A percentile compares a stretch with the other conserved stretches of the same genome.
Evolutionary conservation across 2,888 invertebrate genomes (phyloP).

Genomic region (Chironomus riparius): DNA sequence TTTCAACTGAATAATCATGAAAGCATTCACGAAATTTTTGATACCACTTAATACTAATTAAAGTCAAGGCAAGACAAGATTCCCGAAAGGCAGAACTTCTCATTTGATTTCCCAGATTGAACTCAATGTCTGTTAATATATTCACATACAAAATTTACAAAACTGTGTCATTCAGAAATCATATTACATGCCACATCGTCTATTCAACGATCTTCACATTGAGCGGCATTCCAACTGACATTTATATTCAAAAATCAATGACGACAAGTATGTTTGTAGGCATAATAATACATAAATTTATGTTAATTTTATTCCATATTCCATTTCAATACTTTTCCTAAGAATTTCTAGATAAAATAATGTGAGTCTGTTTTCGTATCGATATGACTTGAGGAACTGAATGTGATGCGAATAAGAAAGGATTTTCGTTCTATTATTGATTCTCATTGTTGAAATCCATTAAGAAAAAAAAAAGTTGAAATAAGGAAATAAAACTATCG

Average conservation of each 20-base stretch:
- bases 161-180: neutral
- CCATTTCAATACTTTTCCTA: neutral
- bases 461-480: too few species aligned
- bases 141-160: too few species aligned
- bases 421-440: neutral
- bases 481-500: too few species aligned
- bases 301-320: neutral
- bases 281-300: neutral
- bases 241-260: constrained; percentile 1
- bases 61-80: too few species aligned
- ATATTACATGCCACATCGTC: neutral
- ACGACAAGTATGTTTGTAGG: neutral
- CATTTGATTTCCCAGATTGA: too few species aligned
- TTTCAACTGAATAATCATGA: too few species aligned
- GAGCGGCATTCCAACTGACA: neutral
- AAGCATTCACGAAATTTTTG: too few species aligned
- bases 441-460: neutral
- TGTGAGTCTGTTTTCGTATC: neutral
- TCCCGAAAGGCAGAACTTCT: too few species aligned
- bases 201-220: neutral
- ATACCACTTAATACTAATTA: too few species aligned
- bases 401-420: too few species aligned
- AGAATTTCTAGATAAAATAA: neutral
- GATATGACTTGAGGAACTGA: too few species aligned
- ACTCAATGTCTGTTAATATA: too few species aligned